Base-by-base conservation (phyloP, 1,140 invertebrate genomes). In the Ectropis grisescens region DNA sequence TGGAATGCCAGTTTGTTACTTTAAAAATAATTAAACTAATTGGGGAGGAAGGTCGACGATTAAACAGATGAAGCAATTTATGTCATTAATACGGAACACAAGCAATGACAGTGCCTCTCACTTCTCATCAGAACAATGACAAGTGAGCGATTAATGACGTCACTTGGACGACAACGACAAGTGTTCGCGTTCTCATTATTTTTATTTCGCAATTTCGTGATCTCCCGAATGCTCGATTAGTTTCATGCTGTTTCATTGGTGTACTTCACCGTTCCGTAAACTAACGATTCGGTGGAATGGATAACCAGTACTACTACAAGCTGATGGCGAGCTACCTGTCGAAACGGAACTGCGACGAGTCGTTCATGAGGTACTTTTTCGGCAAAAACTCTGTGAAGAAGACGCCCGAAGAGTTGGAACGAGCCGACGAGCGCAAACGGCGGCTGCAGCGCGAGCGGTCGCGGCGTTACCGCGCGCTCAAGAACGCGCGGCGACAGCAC, bases 221-320 rank as follows among this genome's bases (percentile, higher is more conserved):
- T 22, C 4, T 22, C 11, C 2, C 14, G 10, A 38, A 43, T 19
- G n/a, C n/a, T n/a, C n/a, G n/a, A n/a, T n/a, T n/a, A n/a, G n/a
- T n/a, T n/a, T n/a, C n/a, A n/a, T n/a, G n/a, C n/a, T n/a, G n/a
- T n/a, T n/a, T n/a, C n/a, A n/a, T n/a, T n/a, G n/a, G n/a, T n/a
- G n/a, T n/a, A n/a, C n/a, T n/a, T n/a, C n/a, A n/a, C n/a, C n/a
- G n/a, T n/a, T n/a, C n/a, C n/a, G n/a, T 19, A 19, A 19, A 19
- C 16, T 19, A 19, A 19, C 16, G 8, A 19, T 19, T 19, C 3
- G 8, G 8, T 8, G 42, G 36, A 26, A 80, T 80, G 75, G 75
- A 78, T 47, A 78, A 75, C 52, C 75, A 80, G 39, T 80, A 80
- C 35, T 80, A 80, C 33, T 80, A 80, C 39, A 80, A 80, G 33